These are phyloP conservation scores for Acanthurus leucopareius DNA, from an alignment of 2,797 vertebrate genomes.

Conservation along the genomic window DNA sequence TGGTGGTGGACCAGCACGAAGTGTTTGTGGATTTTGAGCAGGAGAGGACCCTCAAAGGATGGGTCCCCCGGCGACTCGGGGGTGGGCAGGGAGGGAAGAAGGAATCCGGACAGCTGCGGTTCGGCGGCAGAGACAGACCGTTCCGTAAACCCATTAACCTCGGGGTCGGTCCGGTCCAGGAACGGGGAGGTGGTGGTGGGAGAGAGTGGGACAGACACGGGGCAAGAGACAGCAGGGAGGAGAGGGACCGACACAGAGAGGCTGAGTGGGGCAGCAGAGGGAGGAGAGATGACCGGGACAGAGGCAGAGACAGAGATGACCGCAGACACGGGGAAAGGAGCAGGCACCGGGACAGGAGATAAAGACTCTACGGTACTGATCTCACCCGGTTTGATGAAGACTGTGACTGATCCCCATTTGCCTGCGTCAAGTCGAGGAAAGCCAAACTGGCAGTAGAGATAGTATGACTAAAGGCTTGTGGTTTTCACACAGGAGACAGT, in stretches of 20 bases:
- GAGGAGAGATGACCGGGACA: conserved; percentile 84
- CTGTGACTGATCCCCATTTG: too few species aligned
- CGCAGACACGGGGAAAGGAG: conserved; percentile 70
- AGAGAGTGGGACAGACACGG: conserved; percentile 76
- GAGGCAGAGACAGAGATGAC: conserved; percentile 78
- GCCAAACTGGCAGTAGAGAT: too few species aligned
- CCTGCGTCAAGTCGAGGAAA: too few species aligned
- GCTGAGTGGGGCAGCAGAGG: conserved; percentile 80
- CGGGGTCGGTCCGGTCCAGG: conserved; percentile 75
- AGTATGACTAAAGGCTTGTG: too few species aligned
- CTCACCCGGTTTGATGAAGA: too few species aligned
- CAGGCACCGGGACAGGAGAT: conserved; percentile 76
- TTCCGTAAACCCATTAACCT: conserved; percentile 96
- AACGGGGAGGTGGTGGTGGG: conserved; percentile 50
- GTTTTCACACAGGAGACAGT: too few species aligned
- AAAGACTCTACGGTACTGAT: not conserved
- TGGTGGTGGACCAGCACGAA: conserved; percentile 94
- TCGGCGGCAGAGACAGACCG: conserved; percentile 95
- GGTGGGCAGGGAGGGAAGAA: conserved; percentile 97
- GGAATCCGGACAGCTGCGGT: conserved; percentile 96
- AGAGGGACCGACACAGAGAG: conserved; percentile 81
- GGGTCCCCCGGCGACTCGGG: conserved; percentile 94
- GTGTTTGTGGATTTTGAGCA: conserved; percentile 95
- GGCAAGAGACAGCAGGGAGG: conserved; percentile 63
- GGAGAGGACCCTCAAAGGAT: conserved; percentile 93